These are phyloP conservation scores for Limonius californicus DNA, from an alignment of 1,140 invertebrate species.

Conservation along the genomic window DNA sequence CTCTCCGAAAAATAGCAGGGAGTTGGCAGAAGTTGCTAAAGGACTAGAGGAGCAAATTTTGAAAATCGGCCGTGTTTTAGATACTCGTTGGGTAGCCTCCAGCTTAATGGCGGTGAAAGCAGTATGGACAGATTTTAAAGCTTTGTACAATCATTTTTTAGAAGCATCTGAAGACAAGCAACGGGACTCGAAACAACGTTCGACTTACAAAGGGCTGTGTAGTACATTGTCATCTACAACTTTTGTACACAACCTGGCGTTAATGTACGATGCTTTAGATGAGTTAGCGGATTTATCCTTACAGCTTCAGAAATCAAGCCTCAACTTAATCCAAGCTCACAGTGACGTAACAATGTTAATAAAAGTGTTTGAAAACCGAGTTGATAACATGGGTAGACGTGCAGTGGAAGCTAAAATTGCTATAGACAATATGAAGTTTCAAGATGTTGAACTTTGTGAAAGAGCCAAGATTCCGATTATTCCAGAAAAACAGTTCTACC, in stretches of 20 bases:
- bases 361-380: neutral
- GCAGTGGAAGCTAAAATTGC: neutral
- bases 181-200: neutral
- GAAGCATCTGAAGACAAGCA: neutral
- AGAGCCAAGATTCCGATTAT: neutral
- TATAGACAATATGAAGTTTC: neutral
- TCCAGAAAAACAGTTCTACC: neutral
- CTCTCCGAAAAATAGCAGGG: too few species aligned
- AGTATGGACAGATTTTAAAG: neutral
- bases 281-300: neutral
- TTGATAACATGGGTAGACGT: neutral
- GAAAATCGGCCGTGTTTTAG: too few species aligned
- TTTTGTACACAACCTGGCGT: neutral
- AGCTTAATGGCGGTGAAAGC: neutral
- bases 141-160: neutral
- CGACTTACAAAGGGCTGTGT: neutral
- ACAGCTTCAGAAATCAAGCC: neutral
- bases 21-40: too few species aligned
- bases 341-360: neutral
- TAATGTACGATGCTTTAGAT: slow-evolving; percentile 1
- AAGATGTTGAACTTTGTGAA: neutral
- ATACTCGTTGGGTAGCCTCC: too few species aligned
- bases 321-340: neutral
- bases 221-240: neutral
- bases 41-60: neutral